Percentiles rank a stretch among this genome's conserved stretches.
Conservation (phyloP, 2,113 vertebrate genomes). For the Halcyon malimbica region DNA sequence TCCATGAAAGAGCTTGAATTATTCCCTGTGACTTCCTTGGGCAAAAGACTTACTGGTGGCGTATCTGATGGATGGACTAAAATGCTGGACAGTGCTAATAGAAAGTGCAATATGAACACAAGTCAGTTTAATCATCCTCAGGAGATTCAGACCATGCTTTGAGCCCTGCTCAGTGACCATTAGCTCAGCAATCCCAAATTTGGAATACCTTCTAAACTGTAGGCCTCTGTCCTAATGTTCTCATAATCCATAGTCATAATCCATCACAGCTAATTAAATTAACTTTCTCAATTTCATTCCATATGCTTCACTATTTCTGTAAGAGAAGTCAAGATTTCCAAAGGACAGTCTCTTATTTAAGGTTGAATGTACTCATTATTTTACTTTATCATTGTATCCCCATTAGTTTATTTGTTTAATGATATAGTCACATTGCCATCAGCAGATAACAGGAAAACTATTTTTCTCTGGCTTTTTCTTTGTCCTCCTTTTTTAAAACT, state of each 20-base stretch:
- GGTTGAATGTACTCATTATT: neutral
- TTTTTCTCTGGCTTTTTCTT: slow-evolving; percentile 22
- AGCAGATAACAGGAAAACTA: slow-evolving; percentile 26
- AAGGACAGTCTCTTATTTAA: neutral
- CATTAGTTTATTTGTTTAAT: slow-evolving; percentile 12
- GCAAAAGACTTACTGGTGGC: neutral
- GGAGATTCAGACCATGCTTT: neutral
- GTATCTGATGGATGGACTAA: neutral
- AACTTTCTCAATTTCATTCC: neutral
- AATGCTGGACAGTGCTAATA: neutral
- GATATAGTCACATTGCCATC: neutral
- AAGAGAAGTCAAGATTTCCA: slow-evolving; percentile 3
- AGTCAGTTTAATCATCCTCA: neutral
- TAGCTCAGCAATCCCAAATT: neutral
- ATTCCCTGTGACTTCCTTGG: neutral
- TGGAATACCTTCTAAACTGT: neutral
- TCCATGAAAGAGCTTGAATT: neutral
- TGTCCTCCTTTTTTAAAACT: slow-evolving; percentile 36
- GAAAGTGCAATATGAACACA: neutral
- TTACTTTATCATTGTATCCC: neutral
- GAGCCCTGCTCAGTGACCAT: neutral
- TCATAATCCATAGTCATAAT: neutral
- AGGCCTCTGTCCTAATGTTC: neutral
- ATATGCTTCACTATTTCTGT: neutral
- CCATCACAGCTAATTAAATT: neutral